A percentile compares a stretch with the other conserved stretches of the same genome.
These are phyloP conservation scores for Apamea epomidion DNA, from an alignment of 2,888 invertebrate genomes.

Conservation along the genomic window DNA sequence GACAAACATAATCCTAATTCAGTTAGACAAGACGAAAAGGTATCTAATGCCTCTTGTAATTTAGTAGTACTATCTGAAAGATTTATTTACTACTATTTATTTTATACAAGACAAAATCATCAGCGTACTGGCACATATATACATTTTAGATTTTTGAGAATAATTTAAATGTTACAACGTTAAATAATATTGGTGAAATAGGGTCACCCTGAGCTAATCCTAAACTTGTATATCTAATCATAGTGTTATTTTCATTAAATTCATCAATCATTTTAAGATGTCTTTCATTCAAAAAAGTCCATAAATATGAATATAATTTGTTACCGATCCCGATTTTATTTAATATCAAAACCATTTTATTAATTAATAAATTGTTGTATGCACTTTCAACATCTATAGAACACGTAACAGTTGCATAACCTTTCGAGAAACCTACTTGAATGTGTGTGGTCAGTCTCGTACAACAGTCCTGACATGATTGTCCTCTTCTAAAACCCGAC, in stretches of 20 bases:
- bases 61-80: not conserved
- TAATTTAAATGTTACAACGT: not conserved
- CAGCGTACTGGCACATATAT: constrained; percentile 5
- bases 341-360: not conserved
- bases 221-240: not conserved
- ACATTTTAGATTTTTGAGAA: too few relatives aligned
- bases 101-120: constrained; percentile 7
- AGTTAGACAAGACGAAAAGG: not conserved
- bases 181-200: constrained; percentile 1
- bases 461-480: not conserved
- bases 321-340: not conserved
- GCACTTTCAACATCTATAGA: constrained; percentile 10
- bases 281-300: too few relatives aligned
- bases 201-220: constrained; percentile 10
- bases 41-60: constrained; percentile 5
- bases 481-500: too few relatives aligned
- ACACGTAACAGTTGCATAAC: too few relatives aligned
- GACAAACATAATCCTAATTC: constrained; percentile 3
- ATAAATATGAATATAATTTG: too few relatives aligned
- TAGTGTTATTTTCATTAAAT: not conserved
- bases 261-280: not conserved
- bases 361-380: constrained; percentile 1
- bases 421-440: too few relatives aligned
- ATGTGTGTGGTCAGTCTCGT: constrained; percentile 3
- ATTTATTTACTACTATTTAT: too few relatives aligned